phyloP scores from a whole-genome alignment of 1,140 invertebrate genomes.

The Drosophila micromelanica region DNA sequence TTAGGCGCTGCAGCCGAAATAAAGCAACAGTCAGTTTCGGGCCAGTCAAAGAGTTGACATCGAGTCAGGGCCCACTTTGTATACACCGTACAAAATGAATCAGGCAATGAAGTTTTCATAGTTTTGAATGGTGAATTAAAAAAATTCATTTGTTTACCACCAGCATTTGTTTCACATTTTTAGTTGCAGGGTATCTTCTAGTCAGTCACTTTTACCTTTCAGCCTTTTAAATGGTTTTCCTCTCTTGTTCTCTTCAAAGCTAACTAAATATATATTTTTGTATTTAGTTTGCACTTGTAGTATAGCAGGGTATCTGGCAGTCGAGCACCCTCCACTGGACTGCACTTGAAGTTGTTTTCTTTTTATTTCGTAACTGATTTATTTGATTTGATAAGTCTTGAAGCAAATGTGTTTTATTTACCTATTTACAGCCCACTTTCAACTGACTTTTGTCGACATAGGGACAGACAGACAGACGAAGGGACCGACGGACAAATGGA shows the following conservation, averaged over 20 bases:
- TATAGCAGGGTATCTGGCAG: not conserved
- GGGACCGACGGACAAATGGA: not conserved
- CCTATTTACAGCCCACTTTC: conserved; percentile 21
- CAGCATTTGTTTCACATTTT: too few species aligned
- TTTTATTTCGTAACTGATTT: conserved; percentile 48
- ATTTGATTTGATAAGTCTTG: conserved; percentile 72
- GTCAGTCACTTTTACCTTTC: too few species aligned
- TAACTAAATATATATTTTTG: too few species aligned
- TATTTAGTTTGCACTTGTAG: not conserved
- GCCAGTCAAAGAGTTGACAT: not conserved
- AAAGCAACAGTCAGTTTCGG: not conserved
- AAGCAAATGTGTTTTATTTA: conserved; percentile 71
- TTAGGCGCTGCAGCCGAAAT: conserved; percentile 1
- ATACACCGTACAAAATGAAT: not conserved
- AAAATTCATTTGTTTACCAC: too few species aligned
- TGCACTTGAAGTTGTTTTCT: not conserved
- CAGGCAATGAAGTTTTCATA: too few species aligned
- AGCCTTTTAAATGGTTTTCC: too few species aligned
- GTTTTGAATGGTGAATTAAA: too few species aligned
- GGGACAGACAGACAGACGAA: not conserved
- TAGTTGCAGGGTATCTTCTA: not conserved
- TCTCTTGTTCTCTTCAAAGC: too few species aligned
- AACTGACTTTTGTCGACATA: conserved; percentile 5
- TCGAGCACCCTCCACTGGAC: not conserved
- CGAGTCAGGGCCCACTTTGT: not conserved